These are phyloP conservation scores for Sebastes aleutianus DNA, from an alignment of 2,797 vertebrate genomes.

Conservation along the genomic window DNA sequence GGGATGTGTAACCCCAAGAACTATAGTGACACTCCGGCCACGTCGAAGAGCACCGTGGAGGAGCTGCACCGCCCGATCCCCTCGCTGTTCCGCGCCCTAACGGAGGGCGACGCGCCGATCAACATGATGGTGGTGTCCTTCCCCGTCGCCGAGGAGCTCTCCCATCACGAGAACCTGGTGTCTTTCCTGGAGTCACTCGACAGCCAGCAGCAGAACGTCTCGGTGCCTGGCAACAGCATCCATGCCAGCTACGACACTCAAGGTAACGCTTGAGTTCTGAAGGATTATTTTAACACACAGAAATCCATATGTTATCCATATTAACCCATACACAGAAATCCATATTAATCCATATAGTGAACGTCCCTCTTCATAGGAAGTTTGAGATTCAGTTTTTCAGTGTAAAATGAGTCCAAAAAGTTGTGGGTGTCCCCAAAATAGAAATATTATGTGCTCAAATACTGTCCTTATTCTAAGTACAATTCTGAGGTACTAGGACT, in stretches of 20 bases:
- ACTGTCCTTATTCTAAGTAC: neutral
- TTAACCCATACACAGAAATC: neutral
- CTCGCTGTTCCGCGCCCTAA: slow-evolving; percentile 95
- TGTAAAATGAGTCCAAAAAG: neutral
- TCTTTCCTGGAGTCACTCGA: slow-evolving; percentile 95
- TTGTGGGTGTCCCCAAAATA: neutral
- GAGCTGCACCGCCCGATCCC: slow-evolving; percentile 95
- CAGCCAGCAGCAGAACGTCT: slow-evolving; percentile 91
- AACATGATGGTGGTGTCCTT: slow-evolving; percentile 99
- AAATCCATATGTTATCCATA: neutral
- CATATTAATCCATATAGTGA: neutral
- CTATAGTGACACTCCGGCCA: slow-evolving; percentile 96
- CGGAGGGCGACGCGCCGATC: slow-evolving; percentile 91
- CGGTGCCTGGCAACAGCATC: slow-evolving; percentile 89
- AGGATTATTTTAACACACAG: neutral
- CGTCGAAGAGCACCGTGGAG: slow-evolving; percentile 97
- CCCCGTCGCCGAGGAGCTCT: slow-evolving; percentile 93
- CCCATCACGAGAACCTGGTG: slow-evolving; percentile 95
- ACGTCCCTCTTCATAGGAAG: neutral
- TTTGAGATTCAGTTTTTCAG: neutral
- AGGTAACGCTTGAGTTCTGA: slow-evolving; percentile 47
- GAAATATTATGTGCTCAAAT: neutral
- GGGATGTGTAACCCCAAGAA: slow-evolving; percentile 99
- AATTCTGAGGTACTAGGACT: neutral
- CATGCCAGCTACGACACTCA: slow-evolving; percentile 87